phyloP scores from a whole-genome alignment of 2,113 vertebrate species.

The Phycodurus eques region DNA sequence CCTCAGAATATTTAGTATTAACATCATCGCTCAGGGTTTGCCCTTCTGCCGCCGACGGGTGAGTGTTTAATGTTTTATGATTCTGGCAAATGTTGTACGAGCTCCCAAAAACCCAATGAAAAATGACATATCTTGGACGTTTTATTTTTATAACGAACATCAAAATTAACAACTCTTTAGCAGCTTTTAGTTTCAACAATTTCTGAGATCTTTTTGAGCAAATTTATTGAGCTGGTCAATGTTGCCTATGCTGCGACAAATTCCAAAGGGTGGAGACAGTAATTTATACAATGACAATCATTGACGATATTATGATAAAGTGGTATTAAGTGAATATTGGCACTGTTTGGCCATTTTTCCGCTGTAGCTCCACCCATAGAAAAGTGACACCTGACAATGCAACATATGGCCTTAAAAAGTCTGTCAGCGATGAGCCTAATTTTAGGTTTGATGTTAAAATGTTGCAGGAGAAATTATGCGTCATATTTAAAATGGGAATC shows the following conservation, averaged over 20 bases:
- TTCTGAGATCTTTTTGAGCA: neutral
- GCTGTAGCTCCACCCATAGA: conserved; percentile 35
- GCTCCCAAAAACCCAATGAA: neutral
- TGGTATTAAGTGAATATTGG: neutral
- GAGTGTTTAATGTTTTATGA: conserved; percentile 49
- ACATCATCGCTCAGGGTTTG: conserved; percentile 94
- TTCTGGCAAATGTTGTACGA: neutral
- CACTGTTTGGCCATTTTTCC: neutral
- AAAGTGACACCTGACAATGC: conserved; percentile 1
- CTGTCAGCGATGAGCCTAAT: conserved; percentile 59
- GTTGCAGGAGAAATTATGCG: neutral
- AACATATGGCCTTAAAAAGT: conserved; percentile 70
- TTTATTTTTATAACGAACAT: neutral
- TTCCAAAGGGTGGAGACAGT: neutral
- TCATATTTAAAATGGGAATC: neutral
- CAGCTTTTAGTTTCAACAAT: neutral
- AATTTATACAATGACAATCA: neutral
- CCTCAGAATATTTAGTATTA: conserved; percentile 98
- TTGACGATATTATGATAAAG: too few species aligned
- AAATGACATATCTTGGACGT: neutral
- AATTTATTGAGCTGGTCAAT: neutral
- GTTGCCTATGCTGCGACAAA: neutral
- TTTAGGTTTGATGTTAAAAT: conserved; percentile 54
- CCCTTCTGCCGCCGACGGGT: conserved; percentile 96
- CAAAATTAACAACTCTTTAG: neutral